phyloP scores from a whole-genome alignment of 2,888 invertebrate genomes.

The Eupithecia inturbata region DNA sequence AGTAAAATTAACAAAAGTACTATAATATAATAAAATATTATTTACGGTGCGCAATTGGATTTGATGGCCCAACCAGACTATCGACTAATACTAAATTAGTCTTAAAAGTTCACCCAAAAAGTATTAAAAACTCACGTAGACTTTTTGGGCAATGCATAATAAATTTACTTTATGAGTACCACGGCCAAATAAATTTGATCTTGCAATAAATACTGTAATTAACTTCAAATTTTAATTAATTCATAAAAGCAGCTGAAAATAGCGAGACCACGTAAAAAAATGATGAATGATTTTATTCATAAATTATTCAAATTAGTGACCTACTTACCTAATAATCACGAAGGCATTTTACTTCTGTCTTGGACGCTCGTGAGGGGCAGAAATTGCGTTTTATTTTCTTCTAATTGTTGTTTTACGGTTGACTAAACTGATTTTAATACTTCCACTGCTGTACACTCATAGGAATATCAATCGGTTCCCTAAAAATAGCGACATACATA shows the following conservation, averaged over 20 bases:
- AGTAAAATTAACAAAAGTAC: not conserved
- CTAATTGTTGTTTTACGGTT: not conserved
- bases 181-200: not conserved
- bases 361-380: not conserved
- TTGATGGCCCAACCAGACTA: not conserved
- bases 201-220: not conserved
- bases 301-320: slow-evolving; percentile 28
- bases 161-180: not conserved
- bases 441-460: too few species aligned
- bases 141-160: not conserved
- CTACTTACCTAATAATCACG: slow-evolving; percentile 23
- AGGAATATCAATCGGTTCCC: too few species aligned
- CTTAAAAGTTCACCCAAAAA: not conserved
- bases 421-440: not conserved
- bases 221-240: slow-evolving; percentile 5
- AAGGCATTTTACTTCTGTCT: not conserved
- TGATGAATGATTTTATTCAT: slow-evolving; percentile 26
- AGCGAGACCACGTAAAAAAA: slow-evolving; percentile 22
- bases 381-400: not conserved
- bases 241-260: slow-evolving; percentile 6
- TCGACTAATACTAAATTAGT: not conserved
- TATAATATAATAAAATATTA: not conserved
- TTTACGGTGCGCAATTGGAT: not conserved
- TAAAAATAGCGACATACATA: too few species aligned
- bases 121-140: not conserved